Percentiles rank a stretch among this genome's conserved stretches.
phyloP scores from a whole-genome alignment of 2,797 vertebrate species.

The Danio tinwini region DNA sequence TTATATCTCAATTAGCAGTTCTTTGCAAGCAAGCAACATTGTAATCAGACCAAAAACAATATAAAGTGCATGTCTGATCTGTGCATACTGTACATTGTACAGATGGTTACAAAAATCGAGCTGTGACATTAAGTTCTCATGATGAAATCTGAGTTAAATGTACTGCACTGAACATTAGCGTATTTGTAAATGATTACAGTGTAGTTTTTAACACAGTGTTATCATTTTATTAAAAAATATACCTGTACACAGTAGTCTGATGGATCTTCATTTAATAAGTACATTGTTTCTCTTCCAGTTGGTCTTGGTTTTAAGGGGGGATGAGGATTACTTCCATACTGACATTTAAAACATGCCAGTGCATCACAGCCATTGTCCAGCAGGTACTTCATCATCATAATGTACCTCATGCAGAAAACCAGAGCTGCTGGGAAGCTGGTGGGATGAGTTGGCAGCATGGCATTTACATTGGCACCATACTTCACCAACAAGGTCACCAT shows the following conservation, averaged over 20 bases:
- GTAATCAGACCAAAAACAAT: too few relatives aligned
- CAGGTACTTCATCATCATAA: slow-evolving; percentile 84
- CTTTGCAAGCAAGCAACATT: too few relatives aligned
- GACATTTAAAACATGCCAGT: slow-evolving; percentile 83
- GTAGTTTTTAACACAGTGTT: neutral
- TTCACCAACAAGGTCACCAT: slow-evolving; percentile 83
- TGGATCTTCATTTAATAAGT: slow-evolving; percentile 59
- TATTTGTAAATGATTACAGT: too few relatives aligned
- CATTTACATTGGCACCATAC: slow-evolving; percentile 85
- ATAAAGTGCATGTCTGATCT: too few relatives aligned
- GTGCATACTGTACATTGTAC: too few relatives aligned
- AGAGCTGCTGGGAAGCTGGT: slow-evolving; percentile 86
- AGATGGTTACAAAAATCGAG: too few relatives aligned
- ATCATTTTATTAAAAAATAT: slow-evolving; percentile 29
- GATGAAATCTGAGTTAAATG: too few relatives aligned
- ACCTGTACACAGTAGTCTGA: slow-evolving; percentile 77
- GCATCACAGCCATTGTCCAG: slow-evolving; percentile 87
- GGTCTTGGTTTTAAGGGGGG: slow-evolving; percentile 66
- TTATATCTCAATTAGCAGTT: too few relatives aligned
- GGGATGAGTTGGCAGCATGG: slow-evolving; percentile 81
- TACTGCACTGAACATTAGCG: too few relatives aligned
- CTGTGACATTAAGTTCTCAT: too few relatives aligned
- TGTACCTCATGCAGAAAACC: slow-evolving; percentile 85
- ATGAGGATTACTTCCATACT: slow-evolving; percentile 81
- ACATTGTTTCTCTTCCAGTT: slow-evolving; percentile 57